Percentiles rank a stretch among this genome's conserved stretches.
These are phyloP conservation scores for Druceiella hillmani DNA, from an alignment of 2,888 invertebrate species.

Conservation along the genomic window DNA sequence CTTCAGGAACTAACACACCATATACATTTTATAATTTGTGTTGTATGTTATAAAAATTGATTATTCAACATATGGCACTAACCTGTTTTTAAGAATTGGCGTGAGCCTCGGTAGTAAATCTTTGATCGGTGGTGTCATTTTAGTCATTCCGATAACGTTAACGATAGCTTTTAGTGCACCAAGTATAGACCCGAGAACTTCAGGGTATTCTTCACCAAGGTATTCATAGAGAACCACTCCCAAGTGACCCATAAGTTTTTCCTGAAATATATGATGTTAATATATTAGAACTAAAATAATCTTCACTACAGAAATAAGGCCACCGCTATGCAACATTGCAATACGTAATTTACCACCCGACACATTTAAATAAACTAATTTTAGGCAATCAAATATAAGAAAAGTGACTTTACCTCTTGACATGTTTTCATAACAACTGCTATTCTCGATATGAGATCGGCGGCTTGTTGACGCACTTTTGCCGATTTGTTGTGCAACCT, in stretches of 20 bases:
- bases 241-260: constrained; percentile 99
- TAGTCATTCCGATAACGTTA: constrained; percentile 99
- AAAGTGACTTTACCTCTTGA: constrained; percentile 67
- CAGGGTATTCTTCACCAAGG: constrained; percentile 98
- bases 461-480: constrained; percentile 98
- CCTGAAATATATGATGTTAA: constrained; percentile 48
- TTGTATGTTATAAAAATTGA: not conserved
- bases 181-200: constrained; percentile 95
- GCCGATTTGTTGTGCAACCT: constrained; percentile 99
- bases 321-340: too few relatives aligned
- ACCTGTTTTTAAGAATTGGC: constrained; percentile 96
- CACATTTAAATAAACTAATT: constrained; percentile 8
- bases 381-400: not conserved
- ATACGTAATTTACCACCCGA: too few relatives aligned
- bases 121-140: constrained; percentile 99
- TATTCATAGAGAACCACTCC: constrained; percentile 99
- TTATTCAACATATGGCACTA: constrained; percentile 30
- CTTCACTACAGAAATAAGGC: constrained; percentile 2
- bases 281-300: not conserved
- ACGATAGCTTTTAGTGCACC: constrained; percentile 99
- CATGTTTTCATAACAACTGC: constrained; percentile 99
- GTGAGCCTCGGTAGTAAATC: constrained; percentile 94
- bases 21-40: too few relatives aligned
- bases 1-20: too few relatives aligned
- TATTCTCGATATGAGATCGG: constrained; percentile 95